Percentiles rank a stretch among this genome's conserved stretches.
Conservation (phyloP, 2,113 vertebrate genomes). For the Symphodus melops region DNA sequence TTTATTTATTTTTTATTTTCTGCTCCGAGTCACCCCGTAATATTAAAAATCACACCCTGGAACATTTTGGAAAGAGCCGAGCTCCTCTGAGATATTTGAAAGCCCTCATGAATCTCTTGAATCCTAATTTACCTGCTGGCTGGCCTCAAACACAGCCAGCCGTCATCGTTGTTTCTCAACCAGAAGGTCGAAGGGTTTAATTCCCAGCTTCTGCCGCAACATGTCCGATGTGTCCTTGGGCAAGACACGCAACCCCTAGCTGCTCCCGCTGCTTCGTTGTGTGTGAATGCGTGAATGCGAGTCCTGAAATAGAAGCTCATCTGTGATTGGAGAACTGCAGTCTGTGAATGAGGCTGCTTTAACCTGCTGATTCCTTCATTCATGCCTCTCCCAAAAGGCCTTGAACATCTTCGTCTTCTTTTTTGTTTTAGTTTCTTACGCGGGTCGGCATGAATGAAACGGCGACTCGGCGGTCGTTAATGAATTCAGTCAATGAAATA, state of each 20-base stretch:
- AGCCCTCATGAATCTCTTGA: slow-evolving; percentile 15
- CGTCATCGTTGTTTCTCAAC: no score
- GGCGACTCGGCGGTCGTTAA: slow-evolving; percentile 11
- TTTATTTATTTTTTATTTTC: no score
- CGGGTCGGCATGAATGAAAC: slow-evolving; percentile 17
- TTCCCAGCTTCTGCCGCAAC: no score
- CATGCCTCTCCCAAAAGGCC: slow-evolving; percentile 12
- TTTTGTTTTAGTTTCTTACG: slow-evolving; percentile 2
- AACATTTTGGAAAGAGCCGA: slow-evolving; percentile 16
- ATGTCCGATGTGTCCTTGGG: no score
- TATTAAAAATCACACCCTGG: slow-evolving; percentile 21
- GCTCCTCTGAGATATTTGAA: slow-evolving; percentile 5
- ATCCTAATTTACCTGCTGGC: neutral
- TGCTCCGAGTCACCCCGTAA: neutral
- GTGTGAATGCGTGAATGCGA: no score
- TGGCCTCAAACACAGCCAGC: no score
- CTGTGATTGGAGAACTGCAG: neutral
- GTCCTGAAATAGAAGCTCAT: neutral
- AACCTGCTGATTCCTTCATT: slow-evolving; percentile 3
- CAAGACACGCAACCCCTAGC: no score
- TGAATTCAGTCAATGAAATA: slow-evolving; percentile 31
- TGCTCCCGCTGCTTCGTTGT: no score
- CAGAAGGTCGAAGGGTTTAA: no score
- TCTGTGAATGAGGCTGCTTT: slow-evolving; percentile 13
- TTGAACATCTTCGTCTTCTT: neutral